A percentile compares a stretch with the other conserved stretches of the same genome.
Evolutionary conservation across 2,888 invertebrate genomes (phyloP).

Genomic region (Lepidocyrtoides sp.): DNA sequence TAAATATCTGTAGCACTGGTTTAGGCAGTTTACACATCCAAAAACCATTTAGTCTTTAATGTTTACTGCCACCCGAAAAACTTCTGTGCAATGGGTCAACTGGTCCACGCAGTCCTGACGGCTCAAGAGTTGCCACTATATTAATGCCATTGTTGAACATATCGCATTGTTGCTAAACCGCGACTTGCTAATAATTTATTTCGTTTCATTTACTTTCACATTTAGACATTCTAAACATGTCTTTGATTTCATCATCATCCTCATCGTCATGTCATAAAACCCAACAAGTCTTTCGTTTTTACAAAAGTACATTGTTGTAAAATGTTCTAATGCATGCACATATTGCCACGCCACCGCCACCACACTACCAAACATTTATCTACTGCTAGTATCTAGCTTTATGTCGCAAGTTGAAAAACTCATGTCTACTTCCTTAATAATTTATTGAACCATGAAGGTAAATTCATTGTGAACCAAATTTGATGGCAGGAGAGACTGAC

Average conservation of each 20-base stretch:
- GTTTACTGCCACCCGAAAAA: conserved; percentile 19
- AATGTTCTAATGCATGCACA: background rate
- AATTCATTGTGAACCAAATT: conserved; percentile 46
- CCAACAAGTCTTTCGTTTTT: too few species aligned
- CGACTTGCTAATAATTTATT: background rate
- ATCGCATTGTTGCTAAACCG: background rate
- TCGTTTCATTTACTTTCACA: background rate
- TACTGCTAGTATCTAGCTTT: background rate
- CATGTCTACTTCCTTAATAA: conserved; percentile 68
- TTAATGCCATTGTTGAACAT: background rate
- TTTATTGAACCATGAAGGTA: conserved; percentile 69
- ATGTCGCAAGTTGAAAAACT: background rate
- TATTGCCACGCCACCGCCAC: background rate
- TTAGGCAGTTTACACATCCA: background rate
- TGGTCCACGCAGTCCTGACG: background rate
- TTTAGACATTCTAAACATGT: background rate
- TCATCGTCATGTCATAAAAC: background rate
- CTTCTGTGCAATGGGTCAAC: conserved; percentile 8
- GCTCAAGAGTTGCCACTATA: background rate
- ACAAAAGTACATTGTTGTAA: too few species aligned
- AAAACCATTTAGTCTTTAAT: background rate
- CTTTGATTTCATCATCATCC: too few species aligned
- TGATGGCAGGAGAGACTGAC: conserved; percentile 20
- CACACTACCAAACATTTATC: too few species aligned
- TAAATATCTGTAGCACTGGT: background rate